Evolutionary conservation across 2,888 invertebrate species (phyloP).

Genomic region (Eupsilia transversa): DNA sequence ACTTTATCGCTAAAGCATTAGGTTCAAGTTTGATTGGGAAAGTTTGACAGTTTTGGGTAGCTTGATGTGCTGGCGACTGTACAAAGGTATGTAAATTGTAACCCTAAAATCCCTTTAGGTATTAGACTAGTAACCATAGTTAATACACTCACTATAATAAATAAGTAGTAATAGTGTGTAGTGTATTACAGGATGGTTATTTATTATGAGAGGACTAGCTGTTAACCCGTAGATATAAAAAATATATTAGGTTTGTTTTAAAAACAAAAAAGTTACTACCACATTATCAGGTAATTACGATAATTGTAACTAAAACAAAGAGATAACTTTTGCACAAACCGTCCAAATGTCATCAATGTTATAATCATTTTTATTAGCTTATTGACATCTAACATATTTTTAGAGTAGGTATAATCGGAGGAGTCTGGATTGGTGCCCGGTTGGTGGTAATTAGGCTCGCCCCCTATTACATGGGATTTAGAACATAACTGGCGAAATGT

Average conservation of each 20-base stretch:
- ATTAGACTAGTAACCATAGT: too few relatives aligned
- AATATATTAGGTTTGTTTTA: slow-evolving; percentile 33
- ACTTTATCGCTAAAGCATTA: too few relatives aligned
- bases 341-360: slow-evolving; percentile 1
- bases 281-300: slow-evolving; percentile 36
- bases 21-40: too few relatives aligned
- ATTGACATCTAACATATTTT: slow-evolving; percentile 3
- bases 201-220: neutral
- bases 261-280: slow-evolving; percentile 35
- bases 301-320: slow-evolving; percentile 31
- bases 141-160: too few relatives aligned
- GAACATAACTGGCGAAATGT: too few relatives aligned
- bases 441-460: too few relatives aligned
- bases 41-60: too few relatives aligned
- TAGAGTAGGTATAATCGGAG: neutral
- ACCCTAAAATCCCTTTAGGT: neutral
- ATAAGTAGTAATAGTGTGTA: too few relatives aligned
- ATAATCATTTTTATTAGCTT: neutral
- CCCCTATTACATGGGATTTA: too few relatives aligned
- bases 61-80: too few relatives aligned
- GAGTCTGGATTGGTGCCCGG: too few relatives aligned
- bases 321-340: slow-evolving; percentile 19
- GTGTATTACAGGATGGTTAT: neutral
- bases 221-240: slow-evolving; percentile 10
- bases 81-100: neutral